Evolutionary conservation across 1,140 invertebrate species (phyloP).

Genomic region (Drosophila seguyi): DNA sequence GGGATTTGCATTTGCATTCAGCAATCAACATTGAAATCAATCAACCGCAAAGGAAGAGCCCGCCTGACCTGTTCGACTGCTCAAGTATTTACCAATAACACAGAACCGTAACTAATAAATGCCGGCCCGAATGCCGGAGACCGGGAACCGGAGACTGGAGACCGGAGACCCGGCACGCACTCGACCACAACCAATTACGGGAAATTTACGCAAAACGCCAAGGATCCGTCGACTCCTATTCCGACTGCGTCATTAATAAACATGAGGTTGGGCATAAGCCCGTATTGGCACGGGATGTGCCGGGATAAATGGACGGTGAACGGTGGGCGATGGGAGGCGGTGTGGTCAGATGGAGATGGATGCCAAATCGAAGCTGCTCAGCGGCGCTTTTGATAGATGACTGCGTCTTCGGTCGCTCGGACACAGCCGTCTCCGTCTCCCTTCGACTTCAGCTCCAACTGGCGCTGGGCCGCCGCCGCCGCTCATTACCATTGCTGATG

Average conservation of each 20-base stretch:
- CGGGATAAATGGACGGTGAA: conserved; percentile 50
- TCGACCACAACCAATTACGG: conserved; percentile 80
- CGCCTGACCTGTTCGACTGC: conserved; percentile 6
- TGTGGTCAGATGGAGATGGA: conserved; percentile 18
- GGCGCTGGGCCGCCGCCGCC: conserved; percentile 29
- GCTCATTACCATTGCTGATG: conserved; percentile 76
- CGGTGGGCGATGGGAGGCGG: neutral
- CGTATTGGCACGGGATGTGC: conserved; percentile 24
- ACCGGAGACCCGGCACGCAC: conserved; percentile 51
- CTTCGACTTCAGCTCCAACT: conserved; percentile 29
- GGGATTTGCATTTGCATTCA: conserved; percentile 71
- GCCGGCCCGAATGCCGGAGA: conserved; percentile 19
- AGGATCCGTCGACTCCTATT: conserved; percentile 31
- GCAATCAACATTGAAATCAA: conserved; percentile 79
- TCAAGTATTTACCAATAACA: conserved; percentile 75
- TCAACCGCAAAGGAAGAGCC: conserved; percentile 66
- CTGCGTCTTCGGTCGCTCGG: conserved; percentile 41
- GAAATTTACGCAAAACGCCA: conserved; percentile 75
- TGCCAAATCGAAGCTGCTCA: conserved; percentile 65
- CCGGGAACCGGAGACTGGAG: conserved; percentile 9
- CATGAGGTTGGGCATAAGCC: conserved; percentile 58
- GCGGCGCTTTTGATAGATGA: conserved; percentile 76
- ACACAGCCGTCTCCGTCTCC: conserved; percentile 5
- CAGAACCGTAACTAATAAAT: conserved; percentile 77
- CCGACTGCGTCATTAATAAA: conserved; percentile 70